Percentiles rank a stretch among this genome's conserved stretches.
Evolutionary conservation across 2,797 vertebrate genomes (phyloP).

Genomic region (Loris lydekkerianus): DNA sequence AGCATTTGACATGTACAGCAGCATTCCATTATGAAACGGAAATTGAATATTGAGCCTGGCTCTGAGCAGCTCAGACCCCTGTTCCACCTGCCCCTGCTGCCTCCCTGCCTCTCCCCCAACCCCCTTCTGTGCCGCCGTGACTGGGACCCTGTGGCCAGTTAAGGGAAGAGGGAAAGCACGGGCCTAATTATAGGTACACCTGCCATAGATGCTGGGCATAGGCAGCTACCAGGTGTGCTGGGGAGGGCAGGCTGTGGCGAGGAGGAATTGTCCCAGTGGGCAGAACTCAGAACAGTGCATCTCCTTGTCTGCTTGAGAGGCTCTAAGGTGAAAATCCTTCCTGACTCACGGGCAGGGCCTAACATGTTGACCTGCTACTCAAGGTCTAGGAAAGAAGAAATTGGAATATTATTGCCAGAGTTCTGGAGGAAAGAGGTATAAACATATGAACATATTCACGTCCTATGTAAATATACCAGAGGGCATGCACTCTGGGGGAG

Average conservation of each 20-base stretch:
- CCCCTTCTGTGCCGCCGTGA: background rate
- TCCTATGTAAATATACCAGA: background rate
- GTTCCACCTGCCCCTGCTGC: too few species aligned
- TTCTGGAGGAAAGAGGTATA: background rate
- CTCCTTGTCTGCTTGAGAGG: background rate
- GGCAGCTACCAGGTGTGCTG: too few species aligned
- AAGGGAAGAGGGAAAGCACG: background rate
- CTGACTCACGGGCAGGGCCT: background rate
- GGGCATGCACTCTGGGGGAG: background rate
- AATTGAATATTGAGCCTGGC: background rate
- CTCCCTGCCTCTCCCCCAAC: background rate
- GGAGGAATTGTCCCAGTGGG: background rate
- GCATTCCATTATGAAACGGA: background rate
- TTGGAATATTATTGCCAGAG: background rate
- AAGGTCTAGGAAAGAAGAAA: background rate
- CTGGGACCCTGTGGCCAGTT: background rate
- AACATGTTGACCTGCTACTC: background rate
- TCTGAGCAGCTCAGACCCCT: background rate
- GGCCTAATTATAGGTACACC: background rate
- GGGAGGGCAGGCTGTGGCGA: background rate
- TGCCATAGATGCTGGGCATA: background rate
- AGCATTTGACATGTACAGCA: constrained; percentile 45
- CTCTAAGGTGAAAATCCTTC: background rate
- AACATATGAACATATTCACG: background rate
- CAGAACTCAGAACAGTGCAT: background rate